A percentile compares a stretch with the other conserved stretches of the same genome.
Conservation (phyloP, 2,888 invertebrate species). For the Laspeyria flexula region DNA sequence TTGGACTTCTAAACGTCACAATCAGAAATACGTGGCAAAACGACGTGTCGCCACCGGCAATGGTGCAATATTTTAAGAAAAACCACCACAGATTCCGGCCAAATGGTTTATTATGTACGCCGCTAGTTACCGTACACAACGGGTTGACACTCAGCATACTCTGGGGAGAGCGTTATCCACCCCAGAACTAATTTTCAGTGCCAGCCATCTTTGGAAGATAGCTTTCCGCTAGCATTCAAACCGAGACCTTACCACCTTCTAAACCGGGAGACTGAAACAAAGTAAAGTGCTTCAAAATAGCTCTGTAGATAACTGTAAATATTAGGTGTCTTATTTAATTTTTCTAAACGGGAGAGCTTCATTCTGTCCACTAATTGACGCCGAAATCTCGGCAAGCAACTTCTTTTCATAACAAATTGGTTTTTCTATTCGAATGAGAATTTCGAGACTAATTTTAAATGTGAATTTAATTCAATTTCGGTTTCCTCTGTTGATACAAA, state of each 20-base stretch:
- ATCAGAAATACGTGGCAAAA: too few species aligned
- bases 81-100: too few species aligned
- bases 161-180: too few species aligned
- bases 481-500: background rate
- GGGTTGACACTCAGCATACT: too few species aligned
- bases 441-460: background rate
- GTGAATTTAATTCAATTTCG: background rate
- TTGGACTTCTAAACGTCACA: too few species aligned
- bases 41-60: too few species aligned
- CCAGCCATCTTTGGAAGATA: too few species aligned
- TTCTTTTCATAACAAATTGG: conserved; percentile 30
- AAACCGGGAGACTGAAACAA: conserved; percentile 52
- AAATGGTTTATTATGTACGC: too few species aligned
- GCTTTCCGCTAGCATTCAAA: conserved; percentile 34
- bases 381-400: conserved; percentile 17
- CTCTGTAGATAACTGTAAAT: conserved; percentile 65
- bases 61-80: too few species aligned
- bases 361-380: conserved; percentile 39
- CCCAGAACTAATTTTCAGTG: too few species aligned
- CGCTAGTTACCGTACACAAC: too few species aligned
- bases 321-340: conserved; percentile 70
- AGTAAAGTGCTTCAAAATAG: conserved; percentile 71
- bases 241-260: conserved; percentile 38
- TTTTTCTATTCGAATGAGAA: conserved; percentile 21
- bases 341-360: conserved; percentile 50